phyloP scores from a whole-genome alignment of 2,888 invertebrate species.

The Syritta pipiens region DNA sequence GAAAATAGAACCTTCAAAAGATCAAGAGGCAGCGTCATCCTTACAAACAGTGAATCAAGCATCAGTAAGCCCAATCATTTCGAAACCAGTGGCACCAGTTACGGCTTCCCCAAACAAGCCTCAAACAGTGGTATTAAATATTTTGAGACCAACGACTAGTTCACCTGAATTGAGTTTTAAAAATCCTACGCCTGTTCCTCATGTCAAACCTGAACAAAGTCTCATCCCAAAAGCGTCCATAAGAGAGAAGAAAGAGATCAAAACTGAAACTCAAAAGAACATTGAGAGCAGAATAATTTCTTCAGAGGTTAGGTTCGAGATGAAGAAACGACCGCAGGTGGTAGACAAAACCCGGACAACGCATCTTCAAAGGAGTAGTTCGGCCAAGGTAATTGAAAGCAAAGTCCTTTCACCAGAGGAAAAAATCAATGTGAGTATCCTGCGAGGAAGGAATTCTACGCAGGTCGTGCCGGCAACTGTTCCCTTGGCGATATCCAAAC shows the following conservation, averaged over 20 bases:
- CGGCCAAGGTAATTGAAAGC: slow-evolving; percentile 75
- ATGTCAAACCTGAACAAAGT: not conserved
- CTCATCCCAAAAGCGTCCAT: slow-evolving; percentile 49
- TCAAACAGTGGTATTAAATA: slow-evolving; percentile 22
- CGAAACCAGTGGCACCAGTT: slow-evolving; percentile 12
- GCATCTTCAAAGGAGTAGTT: not conserved
- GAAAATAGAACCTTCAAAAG: too few species aligned
- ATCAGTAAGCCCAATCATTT: too few species aligned
- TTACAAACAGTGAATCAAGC: too few species aligned
- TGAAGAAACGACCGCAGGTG: not conserved
- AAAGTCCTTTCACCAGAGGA: slow-evolving; percentile 76
- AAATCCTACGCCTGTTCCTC: not conserved
- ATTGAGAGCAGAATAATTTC: slow-evolving; percentile 3
- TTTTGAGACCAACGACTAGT: slow-evolving; percentile 5
- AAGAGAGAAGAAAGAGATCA: not conserved
- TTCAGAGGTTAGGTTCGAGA: slow-evolving; percentile 9
- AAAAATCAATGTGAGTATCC: slow-evolving; percentile 74
- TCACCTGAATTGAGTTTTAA: slow-evolving; percentile 14
- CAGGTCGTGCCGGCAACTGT: not conserved
- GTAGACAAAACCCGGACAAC: not conserved
- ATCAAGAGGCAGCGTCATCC: too few species aligned
- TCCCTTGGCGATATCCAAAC: slow-evolving; percentile 3
- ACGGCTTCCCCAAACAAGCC: not conserved
- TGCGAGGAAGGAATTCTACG: slow-evolving; percentile 64
- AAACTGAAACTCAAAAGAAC: not conserved